Conservation (phyloP, 2,888 invertebrate genomes). For the Pomacea canaliculata region DNA sequence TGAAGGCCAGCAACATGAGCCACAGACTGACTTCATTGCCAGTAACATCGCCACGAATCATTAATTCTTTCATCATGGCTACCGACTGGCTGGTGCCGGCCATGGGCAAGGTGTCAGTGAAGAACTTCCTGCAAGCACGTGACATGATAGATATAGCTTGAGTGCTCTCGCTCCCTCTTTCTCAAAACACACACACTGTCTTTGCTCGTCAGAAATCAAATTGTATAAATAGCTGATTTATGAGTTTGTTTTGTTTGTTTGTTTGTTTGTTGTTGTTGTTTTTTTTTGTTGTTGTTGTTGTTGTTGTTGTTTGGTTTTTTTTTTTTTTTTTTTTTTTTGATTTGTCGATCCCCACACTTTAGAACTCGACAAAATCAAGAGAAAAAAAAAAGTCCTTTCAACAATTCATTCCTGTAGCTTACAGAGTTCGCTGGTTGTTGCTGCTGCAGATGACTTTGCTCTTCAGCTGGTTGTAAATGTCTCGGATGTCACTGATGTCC, state of each 20-base stretch:
- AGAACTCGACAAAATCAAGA: too few relatives aligned
- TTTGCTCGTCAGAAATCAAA: too few relatives aligned
- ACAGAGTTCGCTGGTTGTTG: conserved; percentile 50
- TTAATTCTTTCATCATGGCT: conserved; percentile 85
- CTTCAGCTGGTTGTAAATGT: conserved; percentile 49
- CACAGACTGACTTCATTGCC: conserved; percentile 81
- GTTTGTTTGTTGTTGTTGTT: too few relatives aligned
- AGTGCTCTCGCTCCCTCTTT: too few relatives aligned
- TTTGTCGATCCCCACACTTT: too few relatives aligned
- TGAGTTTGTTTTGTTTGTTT: too few relatives aligned
- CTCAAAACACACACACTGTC: too few relatives aligned
- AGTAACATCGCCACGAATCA: conserved; percentile 77
- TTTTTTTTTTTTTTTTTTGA: too few relatives aligned
- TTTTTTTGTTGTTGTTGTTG: too few relatives aligned
- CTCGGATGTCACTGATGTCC: conserved; percentile 60
- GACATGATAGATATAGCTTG: background rate
- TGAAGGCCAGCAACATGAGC: conserved; percentile 88
- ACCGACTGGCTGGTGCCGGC: conserved; percentile 87
- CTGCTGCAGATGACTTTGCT: conserved; percentile 40
- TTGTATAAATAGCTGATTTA: too few relatives aligned
- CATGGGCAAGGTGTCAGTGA: conserved; percentile 87
- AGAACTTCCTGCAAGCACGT: conserved; percentile 76
- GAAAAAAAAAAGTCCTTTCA: too few relatives aligned
- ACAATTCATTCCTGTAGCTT: conserved; percentile 16
- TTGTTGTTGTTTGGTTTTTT: too few relatives aligned